phyloP scores from a whole-genome alignment of 1,140 invertebrate species.

The Ceratitis capitata region DNA sequence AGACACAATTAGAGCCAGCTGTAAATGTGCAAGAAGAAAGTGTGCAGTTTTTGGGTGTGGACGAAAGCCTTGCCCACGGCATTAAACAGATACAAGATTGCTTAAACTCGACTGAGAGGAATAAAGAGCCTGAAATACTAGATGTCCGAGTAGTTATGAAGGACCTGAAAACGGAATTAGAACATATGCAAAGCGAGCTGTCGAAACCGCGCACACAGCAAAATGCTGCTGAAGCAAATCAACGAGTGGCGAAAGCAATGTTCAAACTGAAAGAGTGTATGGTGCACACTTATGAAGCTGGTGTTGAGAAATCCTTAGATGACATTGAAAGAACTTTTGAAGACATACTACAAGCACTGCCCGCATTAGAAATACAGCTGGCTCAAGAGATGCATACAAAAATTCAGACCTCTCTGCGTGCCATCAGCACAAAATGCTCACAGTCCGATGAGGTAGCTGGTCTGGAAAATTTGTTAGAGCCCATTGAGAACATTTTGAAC shows the following conservation, averaged over 20 bases:
- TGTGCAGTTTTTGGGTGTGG: conserved; percentile 50
- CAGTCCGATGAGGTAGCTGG: not conserved
- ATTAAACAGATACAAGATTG: conserved; percentile 58
- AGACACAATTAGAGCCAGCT: conserved; percentile 47
- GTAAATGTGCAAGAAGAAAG: not conserved
- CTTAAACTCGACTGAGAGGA: conserved; percentile 48
- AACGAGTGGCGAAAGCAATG: conserved; percentile 57
- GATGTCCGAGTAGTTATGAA: conserved; percentile 54
- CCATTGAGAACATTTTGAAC: not conserved
- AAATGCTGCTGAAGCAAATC: conserved; percentile 51
- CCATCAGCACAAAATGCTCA: not conserved
- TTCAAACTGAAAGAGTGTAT: conserved; percentile 61
- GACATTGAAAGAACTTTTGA: conserved; percentile 61
- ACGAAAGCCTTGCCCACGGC: conserved; percentile 56
- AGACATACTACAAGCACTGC: conserved; percentile 56
- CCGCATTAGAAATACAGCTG: conserved; percentile 54
- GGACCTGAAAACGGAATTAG: conserved; percentile 54
- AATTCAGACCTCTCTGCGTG: conserved; percentile 48
- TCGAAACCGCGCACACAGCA: conserved; percentile 48
- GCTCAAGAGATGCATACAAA: conserved; percentile 58
- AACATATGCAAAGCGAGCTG: conserved; percentile 53
- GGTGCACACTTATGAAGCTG: conserved; percentile 60
- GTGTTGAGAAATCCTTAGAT: conserved; percentile 56
- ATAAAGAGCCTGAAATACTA: conserved; percentile 48
- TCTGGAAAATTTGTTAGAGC: not conserved